Base-by-base conservation (phyloP, 1,140 invertebrate species). In the Hesperophylax magnus region DNA sequence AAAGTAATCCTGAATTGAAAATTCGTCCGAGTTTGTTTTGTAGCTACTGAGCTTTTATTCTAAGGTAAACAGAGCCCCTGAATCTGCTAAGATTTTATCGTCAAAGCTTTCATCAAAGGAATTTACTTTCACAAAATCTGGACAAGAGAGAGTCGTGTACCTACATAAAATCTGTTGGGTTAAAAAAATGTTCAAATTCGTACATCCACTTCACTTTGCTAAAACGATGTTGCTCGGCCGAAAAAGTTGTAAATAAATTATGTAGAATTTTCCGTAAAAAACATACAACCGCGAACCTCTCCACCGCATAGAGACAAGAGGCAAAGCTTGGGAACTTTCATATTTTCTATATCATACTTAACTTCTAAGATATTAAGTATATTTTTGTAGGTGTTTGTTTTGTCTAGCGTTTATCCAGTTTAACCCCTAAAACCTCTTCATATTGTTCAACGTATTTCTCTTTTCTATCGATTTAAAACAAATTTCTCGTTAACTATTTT, bases 221-320 rank as follows among this genome's bases (percentile, higher is more conserved):
- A 24, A 54, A 53, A 3, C 69, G 69, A 20, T 72, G 69, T 24
- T 53, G 69, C 52, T 17, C n/a, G 47, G 3, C 18, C 2, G 11
- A 14, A 72, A 72, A 72, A 72, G 47, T 72, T 72, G 47, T 72
- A 56, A 72, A 54, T 72, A 72, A 72, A 72, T 72, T 72, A 72
- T 56, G 69, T 54, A 27, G 54, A 72, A 52, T 72, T 72, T 18
- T 17, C 22, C 69, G 69, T 72, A 20, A 72, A 53, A 53, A 72
- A 72, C 69, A 72, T 20, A 53, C 9, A 34, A 7, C 63, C 27
- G 27, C 2, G 4, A 34, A 11, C 39, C 24, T 53, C 17, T 39
- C 24, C 69, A 20, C 18, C 69, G 27, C 27, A 14, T n/a, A 18
- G 22, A 34, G 15, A 31, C 27, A 7, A 39, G 22, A 34, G 15